These are phyloP conservation scores for Dryas iulia DNA, from an alignment of 1,140 invertebrate species.

Conservation along the genomic window DNA sequence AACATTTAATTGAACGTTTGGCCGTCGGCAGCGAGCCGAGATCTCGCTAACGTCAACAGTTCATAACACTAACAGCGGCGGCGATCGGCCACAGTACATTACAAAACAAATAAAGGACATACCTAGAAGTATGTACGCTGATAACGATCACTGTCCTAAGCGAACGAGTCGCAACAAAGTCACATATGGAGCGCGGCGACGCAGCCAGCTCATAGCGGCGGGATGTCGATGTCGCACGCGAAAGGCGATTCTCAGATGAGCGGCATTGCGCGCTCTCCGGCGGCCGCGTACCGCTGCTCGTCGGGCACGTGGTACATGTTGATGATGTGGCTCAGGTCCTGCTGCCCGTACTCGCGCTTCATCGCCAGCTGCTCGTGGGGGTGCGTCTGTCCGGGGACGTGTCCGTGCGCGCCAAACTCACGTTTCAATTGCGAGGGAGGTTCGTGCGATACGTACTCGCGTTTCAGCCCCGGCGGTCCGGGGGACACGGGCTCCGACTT, in stretches of 20 bases:
- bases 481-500: slow-evolving; percentile 92
- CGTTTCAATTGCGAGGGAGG: slow-evolving; percentile 85
- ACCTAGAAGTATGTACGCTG: slow-evolving; percentile 69
- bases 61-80: slow-evolving; percentile 66
- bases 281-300: slow-evolving; percentile 75
- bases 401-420: slow-evolving; percentile 87
- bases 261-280: slow-evolving; percentile 75
- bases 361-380: slow-evolving; percentile 81
- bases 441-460: slow-evolving; percentile 85
- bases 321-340: slow-evolving; percentile 83
- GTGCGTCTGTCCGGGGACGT: slow-evolving; percentile 82
- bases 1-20: slow-evolving; percentile 71
- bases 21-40: slow-evolving; percentile 50
- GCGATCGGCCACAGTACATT: slow-evolving; percentile 41
- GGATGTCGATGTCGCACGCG: slow-evolving; percentile 81
- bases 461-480: slow-evolving; percentile 83
- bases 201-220: slow-evolving; percentile 75
- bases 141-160: slow-evolving; percentile 64
- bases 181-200: slow-evolving; percentile 60
- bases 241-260: slow-evolving; percentile 81
- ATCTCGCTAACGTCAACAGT: slow-evolving; percentile 59
- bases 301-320: slow-evolving; percentile 84
- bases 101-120: slow-evolving; percentile 77
- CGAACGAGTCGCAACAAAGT: slow-evolving; percentile 56
- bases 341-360: slow-evolving; percentile 86